Evolutionary conservation across 2,888 invertebrate genomes (phyloP), one percentile per base, ranked within the genome.

Genomic region (Anthoptus insignis): DNA sequence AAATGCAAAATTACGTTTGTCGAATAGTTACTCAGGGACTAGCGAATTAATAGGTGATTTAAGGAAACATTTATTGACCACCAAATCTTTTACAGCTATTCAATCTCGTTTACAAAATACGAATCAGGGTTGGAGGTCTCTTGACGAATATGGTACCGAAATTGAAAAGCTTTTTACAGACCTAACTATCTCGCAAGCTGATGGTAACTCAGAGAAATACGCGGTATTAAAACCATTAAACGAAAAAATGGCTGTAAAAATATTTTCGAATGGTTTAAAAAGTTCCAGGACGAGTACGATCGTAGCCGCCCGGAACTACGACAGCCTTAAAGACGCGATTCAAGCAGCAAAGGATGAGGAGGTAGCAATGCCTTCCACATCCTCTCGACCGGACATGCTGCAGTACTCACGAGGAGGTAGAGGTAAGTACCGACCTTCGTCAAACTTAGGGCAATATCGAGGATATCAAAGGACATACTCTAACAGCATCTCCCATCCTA

Each of bases 281-380:
- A 58, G 19, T 52, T 29, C 56, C 13, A 57, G 64, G 50, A 42
- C 45, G n/a, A 45, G 53, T 22, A 64, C 59, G 13, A 59, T 64
- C 16, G 22, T 64, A 14, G 52, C 58, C 19, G 57, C 64, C 19
- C 54, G 52, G 13, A 52, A 58, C 9, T 64, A 59, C 16, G 22
- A 29, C 0, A 22, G 22, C 11, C 32, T 69, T 11, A 59, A 59
- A 6, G 69, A 69, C 4, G 69, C 69, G 61, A 32, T 32, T 1
- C 64, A 58, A 13, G 66, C 50, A 0, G 65, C 68, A 2, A 53
- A 61, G 37, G 69, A 69, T n/a, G 69, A 66, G 22, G 65, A 56
- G n/a, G 29, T 53, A n/a, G 32, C 32, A 56, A 56, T 45, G 49
- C 49, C 39, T 24, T 56, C 19, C 34, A 53, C 52, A 34, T 53